Evolutionary conservation across 2,113 vertebrate species (phyloP).

Genomic region (Psettodes erumei): DNA sequence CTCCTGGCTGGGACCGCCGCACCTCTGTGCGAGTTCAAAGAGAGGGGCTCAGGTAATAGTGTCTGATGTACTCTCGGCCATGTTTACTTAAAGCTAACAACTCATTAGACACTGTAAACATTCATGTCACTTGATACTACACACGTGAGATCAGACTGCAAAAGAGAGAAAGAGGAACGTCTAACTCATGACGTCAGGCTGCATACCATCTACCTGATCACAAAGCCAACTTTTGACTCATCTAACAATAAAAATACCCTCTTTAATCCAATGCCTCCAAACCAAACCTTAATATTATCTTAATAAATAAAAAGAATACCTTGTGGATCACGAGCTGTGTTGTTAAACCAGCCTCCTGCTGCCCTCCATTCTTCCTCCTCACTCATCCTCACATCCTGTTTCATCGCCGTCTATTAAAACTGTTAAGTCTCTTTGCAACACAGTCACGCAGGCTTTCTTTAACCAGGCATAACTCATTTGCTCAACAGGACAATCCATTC

Average conservation of each 20-base stretch:
- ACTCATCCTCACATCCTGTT: no score
- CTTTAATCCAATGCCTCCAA: neutral
- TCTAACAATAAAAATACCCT: conserved; percentile 6
- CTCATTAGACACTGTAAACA: conserved; percentile 75
- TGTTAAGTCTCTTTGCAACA: neutral
- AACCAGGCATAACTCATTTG: no score
- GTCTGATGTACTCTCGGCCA: conserved; percentile 62
- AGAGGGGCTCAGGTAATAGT: conserved; percentile 64
- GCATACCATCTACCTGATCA: conserved; percentile 17
- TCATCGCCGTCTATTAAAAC: neutral
- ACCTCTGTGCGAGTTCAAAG: conserved; percentile 55
- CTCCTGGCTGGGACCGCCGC: conserved; percentile 29
- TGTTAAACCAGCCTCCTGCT: neutral
- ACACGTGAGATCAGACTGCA: conserved; percentile 73
- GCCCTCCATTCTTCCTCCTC: neutral
- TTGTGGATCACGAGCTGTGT: neutral
- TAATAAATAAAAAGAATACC: neutral
- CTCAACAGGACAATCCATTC: neutral
- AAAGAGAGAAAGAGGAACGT: conserved; percentile 36
- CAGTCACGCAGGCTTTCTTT: neutral
- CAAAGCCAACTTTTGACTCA: conserved; percentile 37
- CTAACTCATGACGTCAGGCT: conserved; percentile 42
- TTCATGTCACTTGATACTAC: conserved; percentile 58
- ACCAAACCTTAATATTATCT: neutral
- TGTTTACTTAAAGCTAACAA: conserved; percentile 71